Conservation (phyloP, 2,797 vertebrate species). For the Esox lucius region DNA sequence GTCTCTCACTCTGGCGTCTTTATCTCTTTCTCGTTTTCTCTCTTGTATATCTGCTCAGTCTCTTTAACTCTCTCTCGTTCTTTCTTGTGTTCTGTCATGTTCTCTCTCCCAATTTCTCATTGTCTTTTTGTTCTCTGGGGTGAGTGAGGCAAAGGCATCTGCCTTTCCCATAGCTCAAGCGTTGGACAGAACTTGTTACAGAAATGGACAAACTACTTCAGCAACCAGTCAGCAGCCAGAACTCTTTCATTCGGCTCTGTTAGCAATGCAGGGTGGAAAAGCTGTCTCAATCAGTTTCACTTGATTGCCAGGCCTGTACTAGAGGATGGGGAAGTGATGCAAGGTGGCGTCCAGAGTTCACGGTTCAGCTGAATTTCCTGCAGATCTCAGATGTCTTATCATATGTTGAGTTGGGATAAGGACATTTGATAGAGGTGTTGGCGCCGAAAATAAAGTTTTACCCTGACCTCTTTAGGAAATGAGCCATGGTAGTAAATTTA, state of each 20-base stretch:
- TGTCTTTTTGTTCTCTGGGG: slow-evolving; percentile 34
- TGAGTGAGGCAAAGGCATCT: slow-evolving; percentile 43
- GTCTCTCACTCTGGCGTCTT: neutral
- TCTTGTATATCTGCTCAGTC: no score
- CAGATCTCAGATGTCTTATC: slow-evolving; percentile 27
- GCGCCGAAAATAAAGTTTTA: slow-evolving; percentile 25
- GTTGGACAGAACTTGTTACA: slow-evolving; percentile 54
- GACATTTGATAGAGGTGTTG: slow-evolving; percentile 23
- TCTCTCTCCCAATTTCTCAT: slow-evolving; percentile 41
- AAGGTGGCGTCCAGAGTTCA: slow-evolving; percentile 4
- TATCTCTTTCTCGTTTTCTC: slow-evolving; percentile 19
- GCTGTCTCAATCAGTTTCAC: slow-evolving; percentile 37
- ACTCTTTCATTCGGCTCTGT: slow-evolving; percentile 33
- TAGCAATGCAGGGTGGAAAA: slow-evolving; percentile 34
- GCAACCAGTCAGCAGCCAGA: slow-evolving; percentile 13
- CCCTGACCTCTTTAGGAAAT: slow-evolving; percentile 54
- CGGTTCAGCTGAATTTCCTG: neutral
- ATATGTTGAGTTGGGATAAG: slow-evolving; percentile 15
- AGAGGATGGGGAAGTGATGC: slow-evolving; percentile 21
- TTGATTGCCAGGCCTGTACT: slow-evolving; percentile 17
- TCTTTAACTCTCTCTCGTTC: slow-evolving; percentile 33
- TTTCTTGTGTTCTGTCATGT: slow-evolving; percentile 26
- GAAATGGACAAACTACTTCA: slow-evolving; percentile 43
- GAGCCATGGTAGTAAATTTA: slow-evolving; percentile 37
- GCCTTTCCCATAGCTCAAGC: slow-evolving; percentile 53